Evolutionary conservation across 2,113 vertebrate species (phyloP), one percentile per base, ranked within the genome.

Genomic region (Cochlearius cochlearius): DNA sequence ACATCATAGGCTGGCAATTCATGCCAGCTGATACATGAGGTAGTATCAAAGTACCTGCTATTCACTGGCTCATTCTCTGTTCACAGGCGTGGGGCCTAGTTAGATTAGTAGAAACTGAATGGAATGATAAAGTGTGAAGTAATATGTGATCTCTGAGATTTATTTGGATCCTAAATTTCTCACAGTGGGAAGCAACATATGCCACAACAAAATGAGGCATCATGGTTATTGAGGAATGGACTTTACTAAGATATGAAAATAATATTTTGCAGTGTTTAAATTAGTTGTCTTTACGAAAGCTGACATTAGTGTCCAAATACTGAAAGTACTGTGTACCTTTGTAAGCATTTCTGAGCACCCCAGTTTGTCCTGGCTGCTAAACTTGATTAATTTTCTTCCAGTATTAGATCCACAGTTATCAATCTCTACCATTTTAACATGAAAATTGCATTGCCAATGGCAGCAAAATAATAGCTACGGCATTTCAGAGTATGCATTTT

Each of bases 401-500:
- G 8, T n/a, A 68, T 88, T 76, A 84, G 7, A 41, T 77, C 12
- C 15, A 55, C 17, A 71, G 38, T 80, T 92, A 91, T 36, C 47
- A 71, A 15, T 84, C 82, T 94, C 67, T 66, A 79, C 30, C 23
- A 71, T 53, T 82, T 84, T 68, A 68, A 41, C 34, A 82, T 41
- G 25, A 88, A 74, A 77, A 50, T 47, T 18, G 89, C 15, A 79
- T 34, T 86, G 22, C 8, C 29, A 72, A 50, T 80, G 25, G n/a
- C 50, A 95, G 21, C 47, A 93, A 92, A 97, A 92, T 86, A 91
- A 91, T 56, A 90, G 45, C 15, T 82, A 32, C 29, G 67, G 25
- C 23, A 94, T 88, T 91, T 94, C 60, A 60, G 77, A 93, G 27
- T 68, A 79, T 52, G 79, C 12, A 36, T n/a, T 77, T 95, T 73